Base-by-base conservation (phyloP, 2,888 invertebrate species). In the Byasa hedistus region DNA sequence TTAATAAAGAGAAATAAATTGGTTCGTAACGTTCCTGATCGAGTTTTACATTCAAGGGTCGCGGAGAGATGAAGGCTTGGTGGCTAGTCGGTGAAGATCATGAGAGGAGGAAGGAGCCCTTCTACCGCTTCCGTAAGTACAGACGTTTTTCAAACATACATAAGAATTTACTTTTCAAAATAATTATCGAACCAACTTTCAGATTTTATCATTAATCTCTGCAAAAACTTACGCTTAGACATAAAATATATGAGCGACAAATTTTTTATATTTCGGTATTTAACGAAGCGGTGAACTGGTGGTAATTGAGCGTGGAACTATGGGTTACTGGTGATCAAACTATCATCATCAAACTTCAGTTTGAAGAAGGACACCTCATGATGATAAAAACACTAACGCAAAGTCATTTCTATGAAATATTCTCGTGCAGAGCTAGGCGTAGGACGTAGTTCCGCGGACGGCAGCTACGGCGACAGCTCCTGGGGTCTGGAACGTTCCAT, bases 11-110 rank as follows among this genome's bases (percentile, higher is more conserved):
- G 10, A 7, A 27, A 27, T 27, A 27, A 7, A 27, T 32, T 8
- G 7, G 10, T 32, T 7, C 10, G 10, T 10, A 10, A 32, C 10
- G 1, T 8, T 32, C 32, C 32, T 32, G 10, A 32, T 32, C 10
- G 10, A 32, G 32, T 32, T 32, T 32, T 10, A 32, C 32, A 32
- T 32, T 32, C 10, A 32, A 95, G 95, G 96, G 96, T 0, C 95
- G 95, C 87, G 95, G 96, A 3, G 94, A 95, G 70, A 95, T 96
- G 95, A 88, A 92, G 70, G 96, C 95, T 0, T 95, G 94, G 86
- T 96, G 95, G 95, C 84, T 96, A 1, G 83, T 93, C 0, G 94
- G 94, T 0, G 94, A 95, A 82, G 93, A 93, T 54, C 88, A 89
- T 54, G 89, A 86, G 10, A 79, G 90, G 48, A 80, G 92, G 70